These are phyloP conservation scores for Galendromus occidentalis DNA, from an alignment of 1,140 invertebrate species.

Conservation along the genomic window DNA sequence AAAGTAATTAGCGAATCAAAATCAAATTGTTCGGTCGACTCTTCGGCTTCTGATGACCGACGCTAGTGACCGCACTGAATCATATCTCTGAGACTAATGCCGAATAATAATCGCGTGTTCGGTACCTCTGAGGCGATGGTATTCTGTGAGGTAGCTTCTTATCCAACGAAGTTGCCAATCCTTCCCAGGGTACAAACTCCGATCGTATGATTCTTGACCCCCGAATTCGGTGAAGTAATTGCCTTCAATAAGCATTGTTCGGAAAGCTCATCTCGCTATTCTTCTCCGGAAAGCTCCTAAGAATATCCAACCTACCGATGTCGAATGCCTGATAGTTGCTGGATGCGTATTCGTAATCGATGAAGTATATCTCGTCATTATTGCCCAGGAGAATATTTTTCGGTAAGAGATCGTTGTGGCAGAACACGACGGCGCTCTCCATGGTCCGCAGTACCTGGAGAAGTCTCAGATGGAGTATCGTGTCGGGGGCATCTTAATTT, in stretches of 20 bases:
- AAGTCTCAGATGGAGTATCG: too few species aligned
- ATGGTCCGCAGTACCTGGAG: too few species aligned
- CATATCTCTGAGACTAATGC: too few species aligned
- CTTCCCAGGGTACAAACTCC: conserved; percentile 51
- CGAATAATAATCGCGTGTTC: conserved; percentile 12
- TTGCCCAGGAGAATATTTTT: conserved; percentile 70
- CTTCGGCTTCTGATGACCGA: too few species aligned
- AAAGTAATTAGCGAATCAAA: too few species aligned
- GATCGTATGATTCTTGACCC: conserved; percentile 34
- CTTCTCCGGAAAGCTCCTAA: not conserved
- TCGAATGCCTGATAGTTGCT: conserved; percentile 89
- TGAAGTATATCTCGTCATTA: conserved; percentile 54
- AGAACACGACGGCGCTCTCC: conserved; percentile 67
- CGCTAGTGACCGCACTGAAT: too few species aligned
- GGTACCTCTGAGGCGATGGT: conserved; percentile 27
- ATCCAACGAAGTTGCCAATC: conserved; percentile 67
- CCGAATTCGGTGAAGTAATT: conserved; percentile 10
- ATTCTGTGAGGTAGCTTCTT: conserved; percentile 45
- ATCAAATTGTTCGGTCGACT: too few species aligned
- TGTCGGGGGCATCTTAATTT: too few species aligned
- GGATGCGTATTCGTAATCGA: conserved; percentile 90
- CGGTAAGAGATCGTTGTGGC: conserved; percentile 89
- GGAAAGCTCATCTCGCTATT: too few species aligned
- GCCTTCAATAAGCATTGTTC: not conserved
- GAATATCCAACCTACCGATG: conserved; percentile 50